Conservation (phyloP, 1,140 invertebrate species). For the Odontomachus brunneus region DNA sequence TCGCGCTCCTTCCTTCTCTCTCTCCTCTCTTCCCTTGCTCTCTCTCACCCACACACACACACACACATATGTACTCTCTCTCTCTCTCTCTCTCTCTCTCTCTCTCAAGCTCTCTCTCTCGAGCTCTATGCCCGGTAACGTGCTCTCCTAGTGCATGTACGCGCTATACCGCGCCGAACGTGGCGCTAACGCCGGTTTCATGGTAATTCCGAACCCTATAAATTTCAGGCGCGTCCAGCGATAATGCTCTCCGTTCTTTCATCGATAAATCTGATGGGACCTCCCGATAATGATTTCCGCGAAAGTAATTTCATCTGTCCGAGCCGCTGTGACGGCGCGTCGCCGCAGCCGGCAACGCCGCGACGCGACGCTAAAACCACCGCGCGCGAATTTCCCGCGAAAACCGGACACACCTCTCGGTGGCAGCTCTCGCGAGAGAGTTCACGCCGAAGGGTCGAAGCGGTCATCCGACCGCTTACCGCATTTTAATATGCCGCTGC, state of each 20-base stretch:
- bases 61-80: too few relatives aligned
- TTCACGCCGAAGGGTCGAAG: constrained; percentile 39
- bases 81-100: constrained; percentile 2
- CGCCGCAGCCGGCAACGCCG: not conserved
- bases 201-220: constrained; percentile 71
- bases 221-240: constrained; percentile 61
- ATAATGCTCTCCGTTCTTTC: constrained; percentile 66
- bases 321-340: not conserved
- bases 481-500: constrained; percentile 27
- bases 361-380: constrained; percentile 16
- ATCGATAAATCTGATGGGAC: constrained; percentile 70
- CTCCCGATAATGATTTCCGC: constrained; percentile 50
- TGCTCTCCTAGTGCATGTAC: constrained; percentile 67
- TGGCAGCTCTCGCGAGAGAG: constrained; percentile 30
- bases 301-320: constrained; percentile 54
- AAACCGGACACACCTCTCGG: constrained; percentile 31
- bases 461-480: constrained; percentile 28
- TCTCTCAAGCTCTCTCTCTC: constrained; percentile 30
- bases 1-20: constrained; percentile 1
- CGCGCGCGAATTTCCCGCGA: constrained; percentile 4
- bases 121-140: constrained; percentile 68
- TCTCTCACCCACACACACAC: not conserved
- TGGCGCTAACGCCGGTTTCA: constrained; percentile 72
- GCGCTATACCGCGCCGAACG: constrained; percentile 55
- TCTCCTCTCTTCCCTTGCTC: not conserved